A percentile compares a stretch with the other conserved stretches of the same genome.
Evolutionary conservation across 1,140 invertebrate species (phyloP).

Genomic region (Lordiphosa stackelbergi): DNA sequence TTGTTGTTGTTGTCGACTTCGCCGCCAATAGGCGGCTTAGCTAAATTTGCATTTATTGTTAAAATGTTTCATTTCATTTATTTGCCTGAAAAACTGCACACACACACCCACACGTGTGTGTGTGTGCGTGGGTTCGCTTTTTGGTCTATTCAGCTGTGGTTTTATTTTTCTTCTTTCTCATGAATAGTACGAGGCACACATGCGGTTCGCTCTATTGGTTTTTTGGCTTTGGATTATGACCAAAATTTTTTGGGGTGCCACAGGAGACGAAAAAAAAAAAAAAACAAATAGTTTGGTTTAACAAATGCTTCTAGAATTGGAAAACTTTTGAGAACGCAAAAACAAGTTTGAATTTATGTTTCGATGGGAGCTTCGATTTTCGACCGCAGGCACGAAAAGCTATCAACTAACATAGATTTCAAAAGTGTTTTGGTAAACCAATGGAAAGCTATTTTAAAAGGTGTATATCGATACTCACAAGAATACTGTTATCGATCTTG

Average conservation of each 20-base stretch:
- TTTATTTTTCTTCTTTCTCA: conserved; percentile 8
- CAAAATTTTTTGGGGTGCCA: conserved; percentile 26
- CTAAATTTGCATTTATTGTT: conserved; percentile 74
- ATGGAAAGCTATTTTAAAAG: no score
- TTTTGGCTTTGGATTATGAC: conserved; percentile 73
- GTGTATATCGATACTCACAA: no score
- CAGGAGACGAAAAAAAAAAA: conserved; percentile 1
- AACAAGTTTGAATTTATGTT: not conserved
- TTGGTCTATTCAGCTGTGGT: conserved; percentile 7
- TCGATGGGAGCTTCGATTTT: not conserved
- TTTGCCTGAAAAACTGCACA: conserved; percentile 48
- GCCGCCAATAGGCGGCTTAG: conserved; percentile 64
- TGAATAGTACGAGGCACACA: conserved; percentile 3
- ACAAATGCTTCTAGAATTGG: not conserved
- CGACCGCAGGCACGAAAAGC: no score
- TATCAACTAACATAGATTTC: no score
- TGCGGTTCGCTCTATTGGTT: conserved; percentile 59
- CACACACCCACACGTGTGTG: conserved; percentile 16
- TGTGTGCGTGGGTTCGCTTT: conserved; percentile 5
- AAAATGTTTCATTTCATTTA: conserved; percentile 74
- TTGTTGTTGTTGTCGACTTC: conserved; percentile 35
- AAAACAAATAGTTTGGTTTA: conserved; percentile 6
- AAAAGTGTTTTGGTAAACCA: no score
- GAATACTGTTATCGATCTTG: no score
- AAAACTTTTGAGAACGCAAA: not conserved